phyloP scores from a whole-genome alignment of 2,113 vertebrate genomes.

The Psettodes erumei region DNA sequence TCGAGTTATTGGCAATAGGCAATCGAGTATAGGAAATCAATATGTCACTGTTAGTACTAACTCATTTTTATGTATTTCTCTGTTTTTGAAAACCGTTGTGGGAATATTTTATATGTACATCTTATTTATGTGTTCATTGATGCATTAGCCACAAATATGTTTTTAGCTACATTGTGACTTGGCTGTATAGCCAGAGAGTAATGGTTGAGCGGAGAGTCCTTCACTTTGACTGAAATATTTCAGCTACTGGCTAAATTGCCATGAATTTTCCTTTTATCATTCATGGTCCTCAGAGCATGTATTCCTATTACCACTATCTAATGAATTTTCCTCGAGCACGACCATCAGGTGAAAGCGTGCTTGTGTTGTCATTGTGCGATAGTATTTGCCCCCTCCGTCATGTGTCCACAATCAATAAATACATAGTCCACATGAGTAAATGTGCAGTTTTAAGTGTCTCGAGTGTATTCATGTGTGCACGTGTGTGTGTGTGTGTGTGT shows the following conservation, averaged over 20 bases:
- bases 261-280: not conserved
- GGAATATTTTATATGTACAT: not conserved
- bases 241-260: not conserved
- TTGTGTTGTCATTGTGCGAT: too few species aligned
- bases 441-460: not conserved
- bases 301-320: not conserved
- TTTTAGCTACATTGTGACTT: not conserved
- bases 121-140: not conserved
- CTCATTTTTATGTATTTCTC: constrained; percentile 44
- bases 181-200: not conserved
- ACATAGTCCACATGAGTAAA: not conserved
- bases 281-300: not conserved
- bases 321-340: not conserved
- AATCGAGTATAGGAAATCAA: constrained; percentile 69
- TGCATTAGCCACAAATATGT: not conserved
- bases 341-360: constrained; percentile 3
- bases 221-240: not conserved
- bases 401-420: not conserved
- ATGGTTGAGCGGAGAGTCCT: not conserved
- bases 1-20: constrained; percentile 51
- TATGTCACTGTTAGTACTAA: constrained; percentile 40
- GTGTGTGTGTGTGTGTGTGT: constrained; percentile 38
- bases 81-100: constrained; percentile 4
- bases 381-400: too few species aligned
- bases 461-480: constrained; percentile 5